phyloP scores from a whole-genome alignment of 2,888 invertebrate species.

The Amiota communis region DNA sequence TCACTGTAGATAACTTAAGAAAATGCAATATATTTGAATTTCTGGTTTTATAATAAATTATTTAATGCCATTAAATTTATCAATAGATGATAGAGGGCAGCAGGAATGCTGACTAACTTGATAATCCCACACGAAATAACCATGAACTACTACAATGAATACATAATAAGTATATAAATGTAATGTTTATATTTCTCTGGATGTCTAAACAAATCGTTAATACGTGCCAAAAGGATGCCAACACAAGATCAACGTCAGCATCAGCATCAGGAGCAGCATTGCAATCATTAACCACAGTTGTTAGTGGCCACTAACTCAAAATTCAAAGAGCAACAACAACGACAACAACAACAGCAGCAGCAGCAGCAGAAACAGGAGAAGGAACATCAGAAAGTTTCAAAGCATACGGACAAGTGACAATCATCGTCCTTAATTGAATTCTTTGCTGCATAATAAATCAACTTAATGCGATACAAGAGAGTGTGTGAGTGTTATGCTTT shows the following conservation, averaged over 20 bases:
- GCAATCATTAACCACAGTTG: slow-evolving; percentile 15
- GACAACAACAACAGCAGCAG: slow-evolving; percentile 18
- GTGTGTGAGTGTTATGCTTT: slow-evolving; percentile 11
- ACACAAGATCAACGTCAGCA: slow-evolving; percentile 44
- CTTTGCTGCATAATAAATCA: slow-evolving; percentile 71
- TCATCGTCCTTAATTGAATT: slow-evolving; percentile 72
- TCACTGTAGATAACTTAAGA: too few relatives aligned
- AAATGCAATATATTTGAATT: too few relatives aligned
- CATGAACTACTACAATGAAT: too few relatives aligned
- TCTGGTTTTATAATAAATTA: too few relatives aligned
- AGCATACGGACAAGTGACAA: slow-evolving; percentile 72
- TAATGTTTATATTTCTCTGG: neutral
- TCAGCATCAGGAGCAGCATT: neutral
- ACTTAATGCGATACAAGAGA: slow-evolving; percentile 69
- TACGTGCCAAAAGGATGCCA: slow-evolving; percentile 36
- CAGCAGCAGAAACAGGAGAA: too few relatives aligned
- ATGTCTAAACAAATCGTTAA: slow-evolving; percentile 26
- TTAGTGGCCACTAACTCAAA: neutral
- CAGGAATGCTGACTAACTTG: too few relatives aligned
- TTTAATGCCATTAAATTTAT: too few relatives aligned
- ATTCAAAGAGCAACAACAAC: slow-evolving; percentile 29
- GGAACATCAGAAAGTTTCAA: slow-evolving; percentile 42
- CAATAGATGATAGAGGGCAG: too few relatives aligned
- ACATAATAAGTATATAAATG: too few relatives aligned
- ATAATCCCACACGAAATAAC: too few relatives aligned